Base-by-base conservation (phyloP, 2,888 invertebrate species). In the Ochropleura plecta region DNA sequence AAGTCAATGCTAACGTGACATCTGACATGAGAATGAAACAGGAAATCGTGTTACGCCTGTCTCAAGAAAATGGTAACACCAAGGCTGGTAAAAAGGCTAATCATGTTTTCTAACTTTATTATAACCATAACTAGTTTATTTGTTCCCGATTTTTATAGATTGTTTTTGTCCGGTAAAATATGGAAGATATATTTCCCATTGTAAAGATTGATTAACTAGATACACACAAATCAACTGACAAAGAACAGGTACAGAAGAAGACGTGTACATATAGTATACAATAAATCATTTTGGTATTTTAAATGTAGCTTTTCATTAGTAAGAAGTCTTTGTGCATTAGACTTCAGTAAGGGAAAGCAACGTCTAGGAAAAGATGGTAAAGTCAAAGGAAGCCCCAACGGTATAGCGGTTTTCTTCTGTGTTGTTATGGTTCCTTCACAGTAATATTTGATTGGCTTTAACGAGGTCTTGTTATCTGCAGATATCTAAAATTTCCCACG, bases 311-410 rank as follows among this genome's bases (percentile, higher is more conserved):
- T 18, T 60, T 60, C 8, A 48, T 12, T 12, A 55, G 48, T 42
- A 8, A 46, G 44, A 55, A 42, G 4, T 30, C 14, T 46, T 70
- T 74, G 53, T 74, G 53, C 3, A 40, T 60, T 9, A 57, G 62
- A 78, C 14, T 53, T 48, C 16, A 40, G 40, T 16, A 20, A 60
- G 40, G 40, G 14, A 66, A 65, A 74, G 20, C 30, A 12, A 70
- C 57, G 16, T 30, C 53, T 42, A 62, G 64, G 55, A 67, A 79
- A 76, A 62, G 20, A n/a, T 64, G 5, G 20, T 60, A 65, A 76
- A 70, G 66, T 70, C 65, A 81, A 84, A 76, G 77, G 65, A 68
- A 78, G 2, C 46, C 78, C 55, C 74, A 0, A 64, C 18, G 68
- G 73, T 65, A 70, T 78, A 55, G 48, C 48, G 18, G 18, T 46